phyloP scores from a whole-genome alignment of 2,888 invertebrate genomes.

The Blomia tropicalis region DNA sequence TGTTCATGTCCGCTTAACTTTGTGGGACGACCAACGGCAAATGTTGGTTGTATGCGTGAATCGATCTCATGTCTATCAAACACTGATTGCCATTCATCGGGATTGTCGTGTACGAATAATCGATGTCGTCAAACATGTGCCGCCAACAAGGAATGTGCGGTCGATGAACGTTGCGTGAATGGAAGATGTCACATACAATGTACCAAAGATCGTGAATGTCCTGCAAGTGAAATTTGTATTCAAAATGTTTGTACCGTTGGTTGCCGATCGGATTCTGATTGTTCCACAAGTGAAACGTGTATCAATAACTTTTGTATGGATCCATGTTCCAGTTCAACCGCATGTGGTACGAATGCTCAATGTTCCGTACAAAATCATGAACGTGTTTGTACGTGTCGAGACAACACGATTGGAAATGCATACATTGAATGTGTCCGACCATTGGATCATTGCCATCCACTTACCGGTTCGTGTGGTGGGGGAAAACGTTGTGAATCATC shows the following conservation, averaged over 20 bases:
- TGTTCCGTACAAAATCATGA: constrained; percentile 54
- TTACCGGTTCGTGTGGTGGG: constrained; percentile 16
- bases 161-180: constrained; percentile 72
- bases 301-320: constrained; percentile 61
- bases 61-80: constrained; percentile 54
- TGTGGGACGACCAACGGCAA: constrained; percentile 38
- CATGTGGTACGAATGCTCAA: constrained; percentile 60
- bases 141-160: constrained; percentile 62
- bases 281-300: constrained; percentile 55
- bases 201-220: constrained; percentile 65
- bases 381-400: constrained; percentile 58
- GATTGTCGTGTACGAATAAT: constrained; percentile 58
- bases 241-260: constrained; percentile 58
- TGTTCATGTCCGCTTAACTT: constrained; percentile 72
- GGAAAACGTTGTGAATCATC: constrained; percentile 26
- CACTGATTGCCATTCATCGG: constrained; percentile 53
- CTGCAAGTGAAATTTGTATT: constrained; percentile 69
- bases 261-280: constrained; percentile 62
- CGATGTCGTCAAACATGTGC: constrained; percentile 51
- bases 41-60: constrained; percentile 71
- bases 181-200: constrained; percentile 70
- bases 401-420: constrained; percentile 66
- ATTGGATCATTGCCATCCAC: constrained; percentile 16
- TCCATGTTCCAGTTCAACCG: constrained; percentile 56
- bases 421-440: constrained; percentile 21